These are phyloP conservation scores for Micropoecilia bifurca DNA, from an alignment of 2,797 vertebrate genomes.

Conservation along the genomic window DNA sequence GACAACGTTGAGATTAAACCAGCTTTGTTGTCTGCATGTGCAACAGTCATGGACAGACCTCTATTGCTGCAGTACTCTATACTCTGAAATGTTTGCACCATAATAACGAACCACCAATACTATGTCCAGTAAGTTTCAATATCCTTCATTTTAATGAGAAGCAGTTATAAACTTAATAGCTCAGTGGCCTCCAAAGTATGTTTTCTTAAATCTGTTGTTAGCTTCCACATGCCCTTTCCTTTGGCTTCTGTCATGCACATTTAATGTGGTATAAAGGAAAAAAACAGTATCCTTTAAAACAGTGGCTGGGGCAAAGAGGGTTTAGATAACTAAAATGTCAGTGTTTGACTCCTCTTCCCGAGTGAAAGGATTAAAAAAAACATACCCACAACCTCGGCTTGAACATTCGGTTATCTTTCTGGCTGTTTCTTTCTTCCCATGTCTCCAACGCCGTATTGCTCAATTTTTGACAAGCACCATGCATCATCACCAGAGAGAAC, in stretches of 20 bases:
- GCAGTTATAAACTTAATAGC: conserved; percentile 28
- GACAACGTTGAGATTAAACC: background rate
- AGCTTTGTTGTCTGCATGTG: background rate
- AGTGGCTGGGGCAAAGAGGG: conserved; percentile 2
- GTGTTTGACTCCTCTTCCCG: conserved; percentile 26
- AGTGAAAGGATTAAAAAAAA: conserved; percentile 15
- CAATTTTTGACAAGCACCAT: conserved; percentile 62
- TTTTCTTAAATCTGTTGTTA: conserved; percentile 56
- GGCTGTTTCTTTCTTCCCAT: conserved; percentile 24
- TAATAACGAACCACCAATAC: background rate
- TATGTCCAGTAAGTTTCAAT: background rate
- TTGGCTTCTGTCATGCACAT: conserved; percentile 49
- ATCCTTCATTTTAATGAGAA: conserved; percentile 22
- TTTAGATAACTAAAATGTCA: conserved; percentile 57
- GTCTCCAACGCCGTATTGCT: conserved; percentile 29
- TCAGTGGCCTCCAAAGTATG: conserved; percentile 25
- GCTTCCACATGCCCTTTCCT: conserved; percentile 47
- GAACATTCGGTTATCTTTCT: conserved; percentile 44
- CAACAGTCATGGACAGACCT: background rate
- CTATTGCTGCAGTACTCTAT: background rate
- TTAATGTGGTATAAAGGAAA: conserved; percentile 40
- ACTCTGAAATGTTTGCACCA: background rate
- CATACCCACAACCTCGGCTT: conserved; percentile 26
- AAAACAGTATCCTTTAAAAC: conserved; percentile 31
- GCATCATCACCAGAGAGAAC: conserved; percentile 49